Evolutionary conservation across 2,888 invertebrate genomes (phyloP).

Genomic region (Liposcelis brunnea): DNA sequence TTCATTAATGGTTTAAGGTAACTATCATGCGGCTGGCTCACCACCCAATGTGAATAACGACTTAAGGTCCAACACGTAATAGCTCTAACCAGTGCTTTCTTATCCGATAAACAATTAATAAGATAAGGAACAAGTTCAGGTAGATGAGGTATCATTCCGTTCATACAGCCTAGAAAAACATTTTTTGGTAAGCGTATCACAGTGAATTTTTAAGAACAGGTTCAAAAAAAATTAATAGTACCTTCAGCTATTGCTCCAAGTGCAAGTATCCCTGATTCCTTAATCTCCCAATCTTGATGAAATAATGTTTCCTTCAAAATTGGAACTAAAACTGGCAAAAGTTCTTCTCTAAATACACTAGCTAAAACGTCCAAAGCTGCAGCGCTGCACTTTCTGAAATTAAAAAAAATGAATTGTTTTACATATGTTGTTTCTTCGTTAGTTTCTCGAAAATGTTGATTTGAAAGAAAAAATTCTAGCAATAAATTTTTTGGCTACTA

Average conservation of each 20-base stretch:
- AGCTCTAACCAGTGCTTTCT: constrained; percentile 90
- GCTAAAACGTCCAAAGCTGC: constrained; percentile 95
- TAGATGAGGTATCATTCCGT: constrained; percentile 91
- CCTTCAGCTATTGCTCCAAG: constrained; percentile 53
- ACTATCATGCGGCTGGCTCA: constrained; percentile 82
- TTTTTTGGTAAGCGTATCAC: neutral
- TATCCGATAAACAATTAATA: constrained; percentile 79
- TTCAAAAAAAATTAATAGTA: constrained; percentile 15
- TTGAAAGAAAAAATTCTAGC: too few relatives aligned
- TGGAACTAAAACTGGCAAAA: constrained; percentile 84
- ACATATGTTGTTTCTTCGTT: too few relatives aligned
- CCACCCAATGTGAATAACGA: constrained; percentile 97
- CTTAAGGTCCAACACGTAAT: constrained; percentile 99
- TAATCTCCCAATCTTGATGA: constrained; percentile 91
- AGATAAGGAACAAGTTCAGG: constrained; percentile 92
- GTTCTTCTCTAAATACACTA: constrained; percentile 88
- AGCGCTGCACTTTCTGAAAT: constrained; percentile 80
- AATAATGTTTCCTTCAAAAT: constrained; percentile 93
- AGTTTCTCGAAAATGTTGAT: too few relatives aligned
- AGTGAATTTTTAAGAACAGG: too few relatives aligned
- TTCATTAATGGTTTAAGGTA: constrained; percentile 91
- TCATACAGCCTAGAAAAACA: constrained; percentile 55
- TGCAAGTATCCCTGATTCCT: constrained; percentile 72
- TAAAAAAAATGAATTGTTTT: constrained; percentile 16
- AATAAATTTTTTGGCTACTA: too few relatives aligned